These are phyloP conservation scores for Donacobius atricapilla DNA, from an alignment of 2,113 vertebrate species.

Conservation along the genomic window DNA sequence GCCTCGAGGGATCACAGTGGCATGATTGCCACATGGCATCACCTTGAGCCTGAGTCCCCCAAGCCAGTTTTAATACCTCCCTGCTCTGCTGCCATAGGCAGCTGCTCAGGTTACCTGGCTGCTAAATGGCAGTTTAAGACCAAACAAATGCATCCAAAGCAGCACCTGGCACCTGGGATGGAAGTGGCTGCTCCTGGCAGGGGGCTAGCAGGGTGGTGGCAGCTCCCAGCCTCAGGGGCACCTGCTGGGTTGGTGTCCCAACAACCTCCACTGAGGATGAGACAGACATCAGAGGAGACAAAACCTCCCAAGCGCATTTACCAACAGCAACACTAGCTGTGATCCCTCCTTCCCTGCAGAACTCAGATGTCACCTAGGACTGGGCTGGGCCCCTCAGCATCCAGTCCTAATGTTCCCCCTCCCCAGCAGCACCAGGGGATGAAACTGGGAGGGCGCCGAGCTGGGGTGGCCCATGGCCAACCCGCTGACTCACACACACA, in stretches of 20 bases:
- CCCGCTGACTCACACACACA: rapidly evolving
- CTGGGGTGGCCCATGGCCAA: neutral
- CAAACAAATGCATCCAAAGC: neutral
- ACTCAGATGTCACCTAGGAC: neutral
- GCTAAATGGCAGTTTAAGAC: neutral
- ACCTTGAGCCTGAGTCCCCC: neutral
- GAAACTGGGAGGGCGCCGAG: neutral
- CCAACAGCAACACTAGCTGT: neutral
- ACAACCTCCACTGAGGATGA: neutral
- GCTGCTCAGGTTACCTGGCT: constrained; percentile 15
- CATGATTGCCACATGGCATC: neutral
- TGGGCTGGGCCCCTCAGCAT: neutral
- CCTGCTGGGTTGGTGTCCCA: neutral
- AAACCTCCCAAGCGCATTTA: neutral
- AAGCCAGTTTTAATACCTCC: constrained; percentile 3
- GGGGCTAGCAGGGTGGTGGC: neutral
- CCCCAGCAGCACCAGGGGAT: neutral
- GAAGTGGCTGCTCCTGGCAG: neutral
- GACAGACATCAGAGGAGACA: neutral
- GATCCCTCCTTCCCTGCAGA: neutral
- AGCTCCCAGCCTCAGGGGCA: neutral
- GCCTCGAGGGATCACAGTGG: neutral
- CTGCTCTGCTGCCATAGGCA: neutral
- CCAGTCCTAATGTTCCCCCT: neutral
- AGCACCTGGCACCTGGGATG: neutral